Conservation (phyloP, 2,888 invertebrate species). For the Eledone cirrhosa region DNA sequence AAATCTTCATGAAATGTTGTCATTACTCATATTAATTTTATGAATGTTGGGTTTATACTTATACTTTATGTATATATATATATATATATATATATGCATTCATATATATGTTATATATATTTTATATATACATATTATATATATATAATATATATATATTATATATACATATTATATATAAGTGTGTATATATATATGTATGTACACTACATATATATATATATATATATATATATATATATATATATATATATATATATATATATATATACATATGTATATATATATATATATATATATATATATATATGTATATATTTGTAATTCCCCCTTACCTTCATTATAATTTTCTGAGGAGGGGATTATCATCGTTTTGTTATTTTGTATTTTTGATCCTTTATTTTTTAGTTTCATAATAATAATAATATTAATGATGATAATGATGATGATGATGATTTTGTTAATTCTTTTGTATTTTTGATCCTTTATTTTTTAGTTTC, state of each 20-base stretch:
- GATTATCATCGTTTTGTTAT: too few relatives aligned
- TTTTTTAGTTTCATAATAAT: too few relatives aligned
- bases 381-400: too few relatives aligned
- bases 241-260: neutral
- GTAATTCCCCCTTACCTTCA: neutral
- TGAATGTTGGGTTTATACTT: too few relatives aligned
- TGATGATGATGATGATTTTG: too few relatives aligned
- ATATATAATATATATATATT: neutral
- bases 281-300: neutral
- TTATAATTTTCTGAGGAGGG: neutral
- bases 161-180: neutral
- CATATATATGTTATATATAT: neutral
- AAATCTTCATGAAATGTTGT: too few relatives aligned
- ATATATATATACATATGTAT: constrained; percentile 18
- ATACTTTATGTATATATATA: too few relatives aligned
- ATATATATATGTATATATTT: neutral
- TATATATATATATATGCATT: too few relatives aligned
- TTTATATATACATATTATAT: neutral
- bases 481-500: too few relatives aligned
- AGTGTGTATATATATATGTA: neutral
- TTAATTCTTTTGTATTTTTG: too few relatives aligned
- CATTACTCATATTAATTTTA: too few relatives aligned
- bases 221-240: neutral
- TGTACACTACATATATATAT: neutral
- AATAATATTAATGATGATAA: too few relatives aligned